Evolutionary conservation across 2,797 vertebrate genomes (phyloP), one percentile per base, ranked within the genome.

Genomic region (Carduelis carduelis): DNA sequence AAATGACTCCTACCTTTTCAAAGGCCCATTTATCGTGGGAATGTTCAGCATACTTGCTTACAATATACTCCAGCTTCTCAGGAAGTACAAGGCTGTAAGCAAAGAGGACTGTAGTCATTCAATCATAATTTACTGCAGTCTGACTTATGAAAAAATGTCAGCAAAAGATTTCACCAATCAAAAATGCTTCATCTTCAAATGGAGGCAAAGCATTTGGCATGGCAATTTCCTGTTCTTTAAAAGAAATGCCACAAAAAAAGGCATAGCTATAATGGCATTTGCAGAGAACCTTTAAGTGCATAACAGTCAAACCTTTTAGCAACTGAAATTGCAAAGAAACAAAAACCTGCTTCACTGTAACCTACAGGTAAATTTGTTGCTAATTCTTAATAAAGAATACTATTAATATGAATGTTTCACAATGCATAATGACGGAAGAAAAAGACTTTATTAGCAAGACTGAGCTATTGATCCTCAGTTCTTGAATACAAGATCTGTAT

Each of bases 1-100:
- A 87, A 95, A 91, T 61, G 77, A 94, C 83, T 85, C 97, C 91
- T 98, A 99, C 99, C 99, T 99, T 99, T 95, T 99, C 99, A 95
- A 98, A 98, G 63, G 99, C 98, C 99, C 99, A 99, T 97, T 99
- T 99, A 84, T 99, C 99, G 77, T 99, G 99, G 65, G 98, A 98
- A 93, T 99, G 99, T 93, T 99, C 99, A 6, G 98, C 98, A 26
- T 99, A 99, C 97, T 99, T 99, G 98, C 99, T 99, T 97, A 98
- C 98, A 88, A 99, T 98, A 91, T 98, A 98, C 91, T 99, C 99
- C 94, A 99, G 82, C 96, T 99, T 99, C 97, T 99, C 99, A 69
- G 99, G 99, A 92, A 99, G 98, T 74, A 98, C 98, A 94, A 99
- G 98, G 97, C 99, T 99, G 97, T 97, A 96, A 97, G 96, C 10